A percentile compares a stretch with the other conserved stretches of the same genome.
These are phyloP conservation scores for Leiothrix lutea DNA, from an alignment of 2,113 vertebrate genomes.

Conservation along the genomic window DNA sequence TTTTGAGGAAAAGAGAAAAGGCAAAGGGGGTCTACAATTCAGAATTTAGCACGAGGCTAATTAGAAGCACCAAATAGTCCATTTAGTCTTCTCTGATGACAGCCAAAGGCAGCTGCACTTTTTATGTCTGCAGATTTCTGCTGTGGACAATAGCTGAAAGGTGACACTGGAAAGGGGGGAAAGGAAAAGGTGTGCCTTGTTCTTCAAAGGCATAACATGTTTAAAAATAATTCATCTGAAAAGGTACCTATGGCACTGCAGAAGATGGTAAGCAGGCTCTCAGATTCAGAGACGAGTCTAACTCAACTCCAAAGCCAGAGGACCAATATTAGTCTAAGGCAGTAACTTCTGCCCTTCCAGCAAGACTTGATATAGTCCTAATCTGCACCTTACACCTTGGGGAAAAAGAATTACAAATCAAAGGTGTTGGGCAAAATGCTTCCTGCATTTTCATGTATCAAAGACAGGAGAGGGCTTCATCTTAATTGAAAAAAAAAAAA, in stretches of 20 bases:
- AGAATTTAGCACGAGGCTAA: not conserved
- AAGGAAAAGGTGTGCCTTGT: not conserved
- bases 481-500: not conserved
- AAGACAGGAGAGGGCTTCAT: not conserved
- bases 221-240: not conserved
- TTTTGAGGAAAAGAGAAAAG: not conserved
- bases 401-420: not conserved
- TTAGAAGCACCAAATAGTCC: slow-evolving; percentile 47
- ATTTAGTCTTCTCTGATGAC: slow-evolving; percentile 5
- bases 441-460: not conserved
- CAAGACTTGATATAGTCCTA: not conserved
- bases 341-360: not conserved
- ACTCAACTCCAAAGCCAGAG: not conserved
- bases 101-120: slow-evolving; percentile 13
- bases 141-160: slow-evolving; percentile 3
- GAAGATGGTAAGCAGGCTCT: not conserved
- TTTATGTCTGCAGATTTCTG: not conserved
- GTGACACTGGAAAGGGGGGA: not conserved
- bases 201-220: not conserved
- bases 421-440: not conserved
- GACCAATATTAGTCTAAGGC: not conserved
- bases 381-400: not conserved
- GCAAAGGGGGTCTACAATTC: not conserved
- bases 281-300: not conserved
- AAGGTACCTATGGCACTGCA: not conserved